These are phyloP conservation scores for Pachymerium ferrugineum DNA, from an alignment of 2,888 invertebrate genomes.

Conservation along the genomic window DNA sequence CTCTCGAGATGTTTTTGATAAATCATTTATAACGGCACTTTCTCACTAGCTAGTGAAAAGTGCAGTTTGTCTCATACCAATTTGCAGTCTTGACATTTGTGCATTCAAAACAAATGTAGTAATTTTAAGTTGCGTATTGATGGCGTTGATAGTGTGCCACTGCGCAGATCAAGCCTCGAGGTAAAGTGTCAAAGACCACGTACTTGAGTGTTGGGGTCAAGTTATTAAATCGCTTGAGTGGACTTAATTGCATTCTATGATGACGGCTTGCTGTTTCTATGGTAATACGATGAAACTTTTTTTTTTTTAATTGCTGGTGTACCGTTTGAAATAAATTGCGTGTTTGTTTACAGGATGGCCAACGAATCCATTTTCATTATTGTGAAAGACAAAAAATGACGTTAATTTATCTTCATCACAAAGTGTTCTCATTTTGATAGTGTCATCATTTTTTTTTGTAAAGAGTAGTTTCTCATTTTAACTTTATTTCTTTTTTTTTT, in stretches of 20 bases:
- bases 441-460: neutral
- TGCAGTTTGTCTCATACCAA: neutral
- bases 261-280: neutral
- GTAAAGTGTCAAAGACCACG: neutral
- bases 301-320: neutral
- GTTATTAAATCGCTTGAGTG: constrained; percentile 6
- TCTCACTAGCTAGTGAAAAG: too few relatives aligned
- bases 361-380: too few relatives aligned
- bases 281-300: neutral
- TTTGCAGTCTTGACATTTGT: neutral
- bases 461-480: neutral
- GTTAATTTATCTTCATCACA: neutral
- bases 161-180: neutral
- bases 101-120: neutral
- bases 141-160: neutral
- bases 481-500: neutral
- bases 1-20: too few relatives aligned
- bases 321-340: neutral
- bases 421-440: neutral
- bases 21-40: too few relatives aligned
- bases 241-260: neutral
- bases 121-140: neutral
- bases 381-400: too few relatives aligned
- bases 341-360: neutral
- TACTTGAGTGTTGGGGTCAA: neutral